phyloP scores from a whole-genome alignment of 2,113 vertebrate genomes.

The Macrotus californicus region DNA sequence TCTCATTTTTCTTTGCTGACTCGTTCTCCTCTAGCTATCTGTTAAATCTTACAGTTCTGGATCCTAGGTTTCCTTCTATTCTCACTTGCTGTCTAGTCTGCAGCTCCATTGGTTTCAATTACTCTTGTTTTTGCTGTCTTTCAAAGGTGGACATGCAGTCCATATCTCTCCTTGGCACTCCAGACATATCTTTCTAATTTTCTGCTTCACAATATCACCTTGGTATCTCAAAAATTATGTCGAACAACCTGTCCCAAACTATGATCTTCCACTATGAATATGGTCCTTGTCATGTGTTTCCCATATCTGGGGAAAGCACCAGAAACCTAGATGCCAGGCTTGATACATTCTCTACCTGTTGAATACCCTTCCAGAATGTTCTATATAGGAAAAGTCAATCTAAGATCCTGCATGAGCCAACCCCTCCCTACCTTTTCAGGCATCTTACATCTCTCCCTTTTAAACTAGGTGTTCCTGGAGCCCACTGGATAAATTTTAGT shows the following conservation, averaged over 20 bases:
- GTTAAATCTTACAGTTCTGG: neutral
- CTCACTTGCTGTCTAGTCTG: neutral
- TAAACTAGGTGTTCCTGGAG: neutral
- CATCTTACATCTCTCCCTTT: neutral
- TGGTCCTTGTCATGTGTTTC: neutral
- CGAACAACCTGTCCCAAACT: neutral
- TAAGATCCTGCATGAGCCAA: neutral
- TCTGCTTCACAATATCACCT: neutral
- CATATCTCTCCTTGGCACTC: neutral
- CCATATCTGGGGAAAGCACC: neutral
- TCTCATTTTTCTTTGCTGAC: neutral
- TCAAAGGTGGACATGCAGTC: neutral
- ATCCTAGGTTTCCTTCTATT: neutral
- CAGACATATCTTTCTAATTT: neutral
- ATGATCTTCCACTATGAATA: neutral
- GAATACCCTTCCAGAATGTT: neutral
- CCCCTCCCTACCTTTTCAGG: neutral
- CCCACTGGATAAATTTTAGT: neutral
- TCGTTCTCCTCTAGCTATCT: neutral
- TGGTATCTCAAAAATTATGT: neutral
- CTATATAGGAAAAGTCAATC: neutral
- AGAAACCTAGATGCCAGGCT: neutral
- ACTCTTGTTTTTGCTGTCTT: neutral
- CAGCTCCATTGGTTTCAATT: neutral
- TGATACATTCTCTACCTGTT: neutral